Evolutionary conservation across 2,888 invertebrate species (phyloP).

Genomic region (Scaeva pyrastri): DNA sequence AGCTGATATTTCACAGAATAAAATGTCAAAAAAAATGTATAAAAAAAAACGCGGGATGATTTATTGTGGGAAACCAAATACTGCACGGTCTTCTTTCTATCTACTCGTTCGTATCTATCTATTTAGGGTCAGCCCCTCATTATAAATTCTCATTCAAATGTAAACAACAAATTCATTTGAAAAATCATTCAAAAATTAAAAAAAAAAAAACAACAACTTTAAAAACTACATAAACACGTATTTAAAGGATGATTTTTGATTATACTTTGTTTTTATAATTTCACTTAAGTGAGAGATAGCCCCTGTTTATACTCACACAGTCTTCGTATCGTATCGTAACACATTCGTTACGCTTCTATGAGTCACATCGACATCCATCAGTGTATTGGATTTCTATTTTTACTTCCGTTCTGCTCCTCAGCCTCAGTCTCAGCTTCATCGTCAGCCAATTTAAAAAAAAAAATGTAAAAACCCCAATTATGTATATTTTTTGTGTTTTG

Average conservation of each 20-base stretch:
- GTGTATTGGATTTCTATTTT: slow-evolving; percentile 66
- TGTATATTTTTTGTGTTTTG: slow-evolving; percentile 54
- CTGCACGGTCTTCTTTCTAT: not conserved
- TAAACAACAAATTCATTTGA: slow-evolving; percentile 26
- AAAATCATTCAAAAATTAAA: not conserved
- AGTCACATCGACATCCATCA: slow-evolving; percentile 15
- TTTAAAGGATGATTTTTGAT: slow-evolving; percentile 45
- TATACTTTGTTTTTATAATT: slow-evolving; percentile 18
- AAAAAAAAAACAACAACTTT: slow-evolving; percentile 1
- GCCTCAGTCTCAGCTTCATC: slow-evolving; percentile 8
- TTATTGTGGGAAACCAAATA: slow-evolving; percentile 32
- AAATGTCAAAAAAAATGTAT: slow-evolving; percentile 1
- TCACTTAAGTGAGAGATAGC: slow-evolving; percentile 34
- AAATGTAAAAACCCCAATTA: slow-evolving; percentile 56
- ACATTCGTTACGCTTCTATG: slow-evolving; percentile 52
- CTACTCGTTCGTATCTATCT: not conserved
- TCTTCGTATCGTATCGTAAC: not conserved
- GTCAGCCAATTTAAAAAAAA: not conserved
- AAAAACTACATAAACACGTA: slow-evolving; percentile 26
- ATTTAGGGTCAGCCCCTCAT: slow-evolving; percentile 25
- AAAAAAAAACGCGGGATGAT: too few relatives aligned
- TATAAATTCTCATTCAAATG: slow-evolving; percentile 22
- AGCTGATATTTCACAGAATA: slow-evolving; percentile 4
- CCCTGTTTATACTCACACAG: slow-evolving; percentile 10
- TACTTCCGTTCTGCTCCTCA: slow-evolving; percentile 41